Evolutionary conservation across 2,113 vertebrate species (phyloP), one percentile per base, ranked within the genome.

Genomic region (Spilogale gracilis): DNA sequence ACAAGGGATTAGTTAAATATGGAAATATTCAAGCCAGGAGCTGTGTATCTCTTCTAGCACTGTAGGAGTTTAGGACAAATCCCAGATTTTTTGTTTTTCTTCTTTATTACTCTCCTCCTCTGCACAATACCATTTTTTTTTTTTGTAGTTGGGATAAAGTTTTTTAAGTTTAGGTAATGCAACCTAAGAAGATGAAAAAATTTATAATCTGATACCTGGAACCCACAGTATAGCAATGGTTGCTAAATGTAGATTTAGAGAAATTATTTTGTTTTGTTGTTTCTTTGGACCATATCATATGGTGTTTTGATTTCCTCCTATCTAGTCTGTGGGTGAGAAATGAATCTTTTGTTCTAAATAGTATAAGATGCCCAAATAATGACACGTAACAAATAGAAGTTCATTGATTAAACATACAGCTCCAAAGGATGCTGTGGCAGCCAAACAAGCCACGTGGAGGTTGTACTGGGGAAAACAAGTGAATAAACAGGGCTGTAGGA

Each of bases 121-220:
- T 38, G 1, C 56, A 30, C 17, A 9, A 21, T 65, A 8, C 9
- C 17, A 21, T 54, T 91, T 27, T 38, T 12, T 18, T 78, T 87
- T n/a, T n/a, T 76, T 38, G 23, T 38, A 63, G 12, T 79, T 32
- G 48, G 10, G 50, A 91, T 60, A 14, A 78, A 78, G 27, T 89
- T 61, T 60, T 60, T 76, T 89, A 89, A 76, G 87, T 60, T 89
- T n/a, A 76, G 71, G 38, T 89, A 76, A 76, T 60, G 43, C 71
- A 76, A n/a, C 30, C 54, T 61, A 61, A 61, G 87, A 18, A 14
- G 71, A 32, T 89, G 54, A 61, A 76, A 76, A 92, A 30, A 2
- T 3, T 65, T 88, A 82, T 12, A 81, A 74, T 21, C 7, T 9
- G 16, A n/a, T 43, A 81, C 8, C 43, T 54, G 12, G 2, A 56